Conservation (phyloP, 2,888 invertebrate species). For the Dioctria rufipes region DNA sequence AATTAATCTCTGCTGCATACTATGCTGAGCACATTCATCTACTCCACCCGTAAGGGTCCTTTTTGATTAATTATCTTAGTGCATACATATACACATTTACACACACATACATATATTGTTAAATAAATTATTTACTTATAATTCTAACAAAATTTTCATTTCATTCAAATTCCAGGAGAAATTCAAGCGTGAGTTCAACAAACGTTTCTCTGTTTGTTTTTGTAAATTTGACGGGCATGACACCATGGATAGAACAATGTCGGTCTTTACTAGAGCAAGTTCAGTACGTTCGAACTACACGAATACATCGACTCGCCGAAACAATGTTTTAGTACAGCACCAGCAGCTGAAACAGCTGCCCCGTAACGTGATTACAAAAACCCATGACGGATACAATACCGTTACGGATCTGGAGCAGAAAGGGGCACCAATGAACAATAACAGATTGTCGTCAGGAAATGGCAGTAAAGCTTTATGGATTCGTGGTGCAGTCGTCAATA, state of each 20-base stretch:
- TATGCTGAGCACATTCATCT: too few species aligned
- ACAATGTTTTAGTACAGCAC: slow-evolving; percentile 62
- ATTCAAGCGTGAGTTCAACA: slow-evolving; percentile 84
- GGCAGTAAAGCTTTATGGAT: slow-evolving; percentile 42
- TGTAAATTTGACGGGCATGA: slow-evolving; percentile 68
- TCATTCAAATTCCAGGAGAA: slow-evolving; percentile 76
- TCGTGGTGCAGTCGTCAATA: neutral
- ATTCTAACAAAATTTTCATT: slow-evolving; percentile 53
- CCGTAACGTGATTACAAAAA: slow-evolving; percentile 14
- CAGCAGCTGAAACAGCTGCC: too few species aligned
- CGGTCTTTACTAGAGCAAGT: slow-evolving; percentile 69
- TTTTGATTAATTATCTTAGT: slow-evolving; percentile 61
- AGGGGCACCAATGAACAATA: slow-evolving; percentile 52
- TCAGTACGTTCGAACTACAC: slow-evolving; percentile 69
- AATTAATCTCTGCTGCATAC: too few species aligned
- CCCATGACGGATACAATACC: slow-evolving; percentile 52
- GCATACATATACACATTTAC: neutral
- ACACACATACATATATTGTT: neutral
- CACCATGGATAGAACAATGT: slow-evolving; percentile 67
- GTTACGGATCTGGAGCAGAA: slow-evolving; percentile 53
- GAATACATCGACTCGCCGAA: slow-evolving; percentile 67
- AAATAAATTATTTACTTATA: neutral
- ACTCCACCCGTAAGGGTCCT: too few species aligned
- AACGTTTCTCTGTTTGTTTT: slow-evolving; percentile 77
- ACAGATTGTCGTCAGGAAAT: slow-evolving; percentile 35